These are phyloP conservation scores for Sphenodon punctatus DNA, from an alignment of 2,797 vertebrate species.

Conservation along the genomic window DNA sequence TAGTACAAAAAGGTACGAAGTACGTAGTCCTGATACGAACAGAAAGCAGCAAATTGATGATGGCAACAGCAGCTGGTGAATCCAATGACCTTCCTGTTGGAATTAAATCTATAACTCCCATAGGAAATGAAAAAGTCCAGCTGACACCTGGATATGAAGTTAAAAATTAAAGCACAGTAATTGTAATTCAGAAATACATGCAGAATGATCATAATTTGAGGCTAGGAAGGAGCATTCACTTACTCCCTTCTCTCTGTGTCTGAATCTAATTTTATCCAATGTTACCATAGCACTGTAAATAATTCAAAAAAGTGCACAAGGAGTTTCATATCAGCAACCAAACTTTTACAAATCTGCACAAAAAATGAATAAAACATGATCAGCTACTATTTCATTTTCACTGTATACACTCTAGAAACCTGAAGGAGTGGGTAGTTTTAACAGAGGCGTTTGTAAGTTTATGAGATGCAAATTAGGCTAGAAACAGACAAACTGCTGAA, in stretches of 20 bases:
- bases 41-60: neutral
- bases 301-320: neutral
- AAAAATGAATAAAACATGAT: neutral
- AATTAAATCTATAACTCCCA: neutral
- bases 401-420: neutral
- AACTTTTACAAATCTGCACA: neutral
- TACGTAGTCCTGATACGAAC: neutral
- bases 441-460: neutral
- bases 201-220: neutral
- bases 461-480: neutral
- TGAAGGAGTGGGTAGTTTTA: neutral
- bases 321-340: neutral
- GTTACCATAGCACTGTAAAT: neutral
- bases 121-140: neutral
- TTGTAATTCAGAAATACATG: neutral
- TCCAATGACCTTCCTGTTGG: neutral
- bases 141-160: neutral
- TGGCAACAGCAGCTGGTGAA: neutral
- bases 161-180: neutral
- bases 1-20: neutral
- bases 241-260: neutral
- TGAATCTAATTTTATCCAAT: neutral
- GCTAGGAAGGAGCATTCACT: neutral
- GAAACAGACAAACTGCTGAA: too few species aligned
- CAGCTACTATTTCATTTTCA: neutral